Percentiles rank a stretch among this genome's conserved stretches.
phyloP scores from a whole-genome alignment of 2,888 invertebrate genomes.

The Oligia fasciuncula region DNA sequence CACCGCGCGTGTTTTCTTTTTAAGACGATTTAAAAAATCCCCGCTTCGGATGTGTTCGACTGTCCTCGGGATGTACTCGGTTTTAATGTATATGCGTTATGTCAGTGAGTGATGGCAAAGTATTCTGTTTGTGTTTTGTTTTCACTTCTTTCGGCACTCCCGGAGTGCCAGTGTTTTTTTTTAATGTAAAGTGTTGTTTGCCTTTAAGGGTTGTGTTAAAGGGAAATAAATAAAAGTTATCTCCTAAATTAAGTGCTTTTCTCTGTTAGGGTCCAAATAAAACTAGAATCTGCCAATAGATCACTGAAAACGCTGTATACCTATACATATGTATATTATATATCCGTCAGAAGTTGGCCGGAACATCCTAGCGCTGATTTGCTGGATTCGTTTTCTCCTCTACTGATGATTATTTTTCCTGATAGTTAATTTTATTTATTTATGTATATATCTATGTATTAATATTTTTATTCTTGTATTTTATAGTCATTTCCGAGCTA shows the following conservation, averaged over 20 bases:
- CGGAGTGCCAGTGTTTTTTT: background rate
- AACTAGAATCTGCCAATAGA: background rate
- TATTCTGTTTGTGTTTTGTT: too few species aligned
- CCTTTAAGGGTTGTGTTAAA: slow-evolving; percentile 2
- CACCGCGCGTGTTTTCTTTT: too few species aligned
- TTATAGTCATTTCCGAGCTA: background rate
- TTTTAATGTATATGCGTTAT: too few species aligned
- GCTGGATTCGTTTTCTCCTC: background rate
- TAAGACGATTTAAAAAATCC: too few species aligned
- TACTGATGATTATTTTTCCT: background rate
- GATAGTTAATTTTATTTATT: background rate
- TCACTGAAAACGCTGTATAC: background rate
- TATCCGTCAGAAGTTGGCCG: too few species aligned
- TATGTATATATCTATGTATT: background rate
- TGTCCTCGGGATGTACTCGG: too few species aligned
- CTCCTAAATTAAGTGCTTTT: background rate
- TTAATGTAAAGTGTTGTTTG: background rate
- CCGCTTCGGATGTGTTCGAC: too few species aligned
- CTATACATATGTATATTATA: too few species aligned
- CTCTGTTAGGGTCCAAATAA: background rate
- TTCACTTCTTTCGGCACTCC: too few species aligned
- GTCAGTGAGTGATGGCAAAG: too few species aligned
- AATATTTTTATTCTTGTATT: background rate
- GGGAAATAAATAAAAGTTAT: background rate
- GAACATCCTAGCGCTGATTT: background rate